These are phyloP conservation scores for Sitta europaea DNA, from an alignment of 2,113 vertebrate genomes.

Conservation along the genomic window DNA sequence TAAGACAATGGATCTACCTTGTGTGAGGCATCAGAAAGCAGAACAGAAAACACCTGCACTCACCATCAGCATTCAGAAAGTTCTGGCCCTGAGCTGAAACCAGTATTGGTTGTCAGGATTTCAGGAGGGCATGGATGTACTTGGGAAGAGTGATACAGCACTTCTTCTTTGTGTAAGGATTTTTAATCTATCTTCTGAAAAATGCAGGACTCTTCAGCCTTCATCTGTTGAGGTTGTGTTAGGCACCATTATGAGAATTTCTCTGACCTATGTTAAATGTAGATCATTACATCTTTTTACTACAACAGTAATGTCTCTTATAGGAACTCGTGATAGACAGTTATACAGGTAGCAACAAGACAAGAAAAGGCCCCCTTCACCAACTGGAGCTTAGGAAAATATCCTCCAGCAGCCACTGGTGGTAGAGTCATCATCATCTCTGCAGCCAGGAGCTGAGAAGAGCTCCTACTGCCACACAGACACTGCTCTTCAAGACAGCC, in stretches of 20 bases:
- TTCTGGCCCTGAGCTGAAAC: neutral
- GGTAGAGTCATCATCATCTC: rapidly evolving
- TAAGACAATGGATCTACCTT: neutral
- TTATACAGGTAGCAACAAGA: neutral
- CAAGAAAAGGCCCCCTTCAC: neutral
- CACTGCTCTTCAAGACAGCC: rapidly evolving
- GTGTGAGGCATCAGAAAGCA: neutral
- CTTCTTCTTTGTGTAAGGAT: neutral
- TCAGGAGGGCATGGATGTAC: neutral
- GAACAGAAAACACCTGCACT: neutral
- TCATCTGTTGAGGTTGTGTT: neutral
- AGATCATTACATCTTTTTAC: neutral
- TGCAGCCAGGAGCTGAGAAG: neutral
- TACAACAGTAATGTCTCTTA: neutral
- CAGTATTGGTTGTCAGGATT: neutral
- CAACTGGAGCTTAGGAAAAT: neutral
- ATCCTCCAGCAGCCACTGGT: neutral
- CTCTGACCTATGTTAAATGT: neutral
- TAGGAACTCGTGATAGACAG: neutral
- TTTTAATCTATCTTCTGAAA: neutral
- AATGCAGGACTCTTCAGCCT: neutral
- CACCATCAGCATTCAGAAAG: neutral
- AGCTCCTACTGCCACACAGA: rapidly evolving
- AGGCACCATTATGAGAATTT: neutral
- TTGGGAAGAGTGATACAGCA: neutral